These are phyloP conservation scores for Drosophila simulans DNA, from an alignment of 1,140 invertebrate genomes.

Conservation along the genomic window DNA sequence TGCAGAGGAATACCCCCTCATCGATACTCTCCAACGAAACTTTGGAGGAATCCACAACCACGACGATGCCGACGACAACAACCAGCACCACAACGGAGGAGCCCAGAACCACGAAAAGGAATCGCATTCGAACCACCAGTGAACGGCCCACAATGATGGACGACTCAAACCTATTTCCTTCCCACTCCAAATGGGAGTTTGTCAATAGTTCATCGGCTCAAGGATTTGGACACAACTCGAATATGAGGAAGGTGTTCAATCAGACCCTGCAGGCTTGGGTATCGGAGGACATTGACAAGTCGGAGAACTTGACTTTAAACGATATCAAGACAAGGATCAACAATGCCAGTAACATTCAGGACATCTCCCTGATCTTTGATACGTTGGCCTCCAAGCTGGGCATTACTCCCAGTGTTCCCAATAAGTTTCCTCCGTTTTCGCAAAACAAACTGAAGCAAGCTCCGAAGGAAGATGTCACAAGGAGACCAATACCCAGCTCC, in stretches of 20 bases:
- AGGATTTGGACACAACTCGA: conserved; percentile 58
- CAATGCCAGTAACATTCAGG: conserved; percentile 82
- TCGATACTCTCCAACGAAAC: conserved; percentile 28
- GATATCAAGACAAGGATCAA: conserved; percentile 80
- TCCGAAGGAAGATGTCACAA: conserved; percentile 52
- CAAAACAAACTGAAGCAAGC: conserved; percentile 76
- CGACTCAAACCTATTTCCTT: conserved; percentile 79
- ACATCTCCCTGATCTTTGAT: conserved; percentile 83
- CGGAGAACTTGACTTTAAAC: conserved; percentile 70
- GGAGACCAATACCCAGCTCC: conserved; percentile 32
- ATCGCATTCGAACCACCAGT: conserved; percentile 55
- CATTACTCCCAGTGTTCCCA: conserved; percentile 72
- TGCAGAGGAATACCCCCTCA: conserved; percentile 61
- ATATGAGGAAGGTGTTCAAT: conserved; percentile 81
- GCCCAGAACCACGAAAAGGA: conserved; percentile 44
- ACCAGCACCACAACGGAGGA: conserved; percentile 30
- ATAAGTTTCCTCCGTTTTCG: conserved; percentile 80
- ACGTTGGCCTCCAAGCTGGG: conserved; percentile 82
- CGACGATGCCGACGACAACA: conserved; percentile 23
- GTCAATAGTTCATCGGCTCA: conserved; percentile 69
- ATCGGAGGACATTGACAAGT: conserved; percentile 76
- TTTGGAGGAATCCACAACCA: not conserved
- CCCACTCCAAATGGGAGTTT: conserved; percentile 83
- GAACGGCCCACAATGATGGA: conserved; percentile 72
- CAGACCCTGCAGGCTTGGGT: conserved; percentile 83